Base-by-base conservation (phyloP, 2,113 vertebrate genomes). In the Sterna hirundo region DNA sequence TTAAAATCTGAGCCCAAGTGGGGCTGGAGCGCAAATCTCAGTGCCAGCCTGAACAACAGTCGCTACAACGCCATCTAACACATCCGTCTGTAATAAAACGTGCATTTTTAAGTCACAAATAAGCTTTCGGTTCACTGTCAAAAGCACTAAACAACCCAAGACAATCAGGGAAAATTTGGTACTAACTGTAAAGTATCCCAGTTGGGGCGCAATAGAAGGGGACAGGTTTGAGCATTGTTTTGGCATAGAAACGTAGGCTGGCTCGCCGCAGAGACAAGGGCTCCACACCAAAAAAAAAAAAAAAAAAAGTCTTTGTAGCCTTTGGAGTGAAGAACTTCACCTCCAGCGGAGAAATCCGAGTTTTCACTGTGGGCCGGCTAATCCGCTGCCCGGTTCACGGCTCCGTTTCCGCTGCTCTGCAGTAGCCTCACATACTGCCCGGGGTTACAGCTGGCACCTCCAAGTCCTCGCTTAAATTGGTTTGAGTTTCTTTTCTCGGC, bases 51-150 rank as follows among this genome's bases (percentile, higher is more conserved):
- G 38, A 85, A 38, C 18, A 54, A 42, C 47, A 88, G 42, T 6
- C 62, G 30, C 46, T 71, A 49, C 19, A 69, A 15, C 2, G 26
- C 62, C 58, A 66, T 23, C 38, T 64, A 36, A 90, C 64, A 62
- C 14, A 46, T 20, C 34, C 38, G 0, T 18, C 40, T n/a, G 29
- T 57, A 80, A 46, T 15, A 74, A 36, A 93, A 34, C 14, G 42
- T 0, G 0, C 4, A 1, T n/a, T 72, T 71, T 0, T 52, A 79
- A 82, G 42, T 68, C 70, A 89, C 60, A 75, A 60, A 69, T 2
- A 49, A 9, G 36, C 46, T 86, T 93, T 83, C 1, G 1, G 20
- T 81, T 86, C 47, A 12, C 38, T 51, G 51, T 29, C 26, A 81
- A 71, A 81, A 81, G 60, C 26, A 29, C 49, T 55, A 60, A 91